Base-by-base conservation (phyloP, 1,140 invertebrate species). In the Campoletis sonorensis region DNA sequence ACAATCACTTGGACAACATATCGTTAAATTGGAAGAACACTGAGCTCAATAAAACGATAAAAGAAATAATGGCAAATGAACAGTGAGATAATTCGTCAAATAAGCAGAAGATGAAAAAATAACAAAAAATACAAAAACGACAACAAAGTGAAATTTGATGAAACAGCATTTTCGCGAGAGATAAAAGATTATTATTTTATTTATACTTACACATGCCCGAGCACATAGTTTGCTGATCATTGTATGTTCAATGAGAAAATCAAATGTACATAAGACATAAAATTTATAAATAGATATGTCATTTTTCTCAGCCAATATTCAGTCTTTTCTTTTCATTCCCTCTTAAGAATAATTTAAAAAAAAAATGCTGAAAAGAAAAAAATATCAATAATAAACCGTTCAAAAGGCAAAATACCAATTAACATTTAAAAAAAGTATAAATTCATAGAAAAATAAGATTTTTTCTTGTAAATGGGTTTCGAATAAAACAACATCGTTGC, bases 1-100 rank as follows among this genome's bases (percentile, higher is more conserved):
- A 98, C 90, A 97, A 98, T 91, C 97, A 98, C 92, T 91, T 98
- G 77, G 97, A 98, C 91, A 95, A 98, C 88, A 93, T 97, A 18
- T 92, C 94, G 23, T 92, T 95, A 70, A 96, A 98, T 89, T 98
- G 97, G 97, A 94, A 93, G 82, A 98, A 98, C 91, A 87, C 91
- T 21, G 91, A 93, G 51, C 90, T 97, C 37, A 95, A 95, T 87
- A 86, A 93, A 81, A 90, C 89, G 49, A 92, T 95, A 58, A 91
- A 93, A 3, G 89, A 94, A 80, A 79, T 85, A 51, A 61, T 87
- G 26, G 83, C 87, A 8, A 79, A 81, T 33, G 45, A 87, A 33
- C 79, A 82, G 87, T 89, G 83, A 77, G 37, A 49, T 73, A 64
- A 77, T 72, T 79, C 68, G 79, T 30, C 8, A 67, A 72, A 51